Percentiles rank a stretch among this genome's conserved stretches.
Evolutionary conservation across 64 coral and sea anemone species (phyloP).

Genomic region (Anthopleura sola): DNA sequence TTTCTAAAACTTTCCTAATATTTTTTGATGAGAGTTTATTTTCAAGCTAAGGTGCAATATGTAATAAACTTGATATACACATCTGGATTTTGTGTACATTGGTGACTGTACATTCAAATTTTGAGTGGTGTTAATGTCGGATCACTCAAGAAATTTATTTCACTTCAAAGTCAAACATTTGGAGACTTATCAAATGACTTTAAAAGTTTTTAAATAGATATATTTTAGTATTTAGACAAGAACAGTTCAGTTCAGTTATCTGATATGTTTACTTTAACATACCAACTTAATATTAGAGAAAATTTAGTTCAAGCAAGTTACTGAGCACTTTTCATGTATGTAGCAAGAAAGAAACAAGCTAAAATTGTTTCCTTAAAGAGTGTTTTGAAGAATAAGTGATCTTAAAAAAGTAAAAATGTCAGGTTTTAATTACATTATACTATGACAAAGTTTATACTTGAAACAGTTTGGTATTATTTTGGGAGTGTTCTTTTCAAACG

Average conservation of each 20-base stretch:
- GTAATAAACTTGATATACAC: neutral
- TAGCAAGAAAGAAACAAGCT: neutral
- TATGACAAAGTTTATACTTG: neutral
- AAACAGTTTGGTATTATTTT: neutral
- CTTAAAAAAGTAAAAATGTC: too few species aligned
- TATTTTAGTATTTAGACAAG: too few species aligned
- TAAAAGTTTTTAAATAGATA: neutral
- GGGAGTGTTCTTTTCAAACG: too few species aligned
- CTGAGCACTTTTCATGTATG: neutral
- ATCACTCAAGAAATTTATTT: neutral
- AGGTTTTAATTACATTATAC: neutral
- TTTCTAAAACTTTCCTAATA: neutral
- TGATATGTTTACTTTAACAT: neutral
- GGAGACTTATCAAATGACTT: neutral
- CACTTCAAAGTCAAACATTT: neutral
- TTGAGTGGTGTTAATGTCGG: neutral
- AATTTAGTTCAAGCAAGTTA: neutral
- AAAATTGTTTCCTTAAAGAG: neutral
- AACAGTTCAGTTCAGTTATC: neutral
- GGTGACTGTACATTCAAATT: too few species aligned
- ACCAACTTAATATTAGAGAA: neutral
- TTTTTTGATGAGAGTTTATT: neutral
- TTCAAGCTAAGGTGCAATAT: neutral
- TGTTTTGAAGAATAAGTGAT: neutral
- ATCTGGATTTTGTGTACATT: too few species aligned